phyloP scores from a whole-genome alignment of 2,888 invertebrate species.

The Machimus atricapillus region DNA sequence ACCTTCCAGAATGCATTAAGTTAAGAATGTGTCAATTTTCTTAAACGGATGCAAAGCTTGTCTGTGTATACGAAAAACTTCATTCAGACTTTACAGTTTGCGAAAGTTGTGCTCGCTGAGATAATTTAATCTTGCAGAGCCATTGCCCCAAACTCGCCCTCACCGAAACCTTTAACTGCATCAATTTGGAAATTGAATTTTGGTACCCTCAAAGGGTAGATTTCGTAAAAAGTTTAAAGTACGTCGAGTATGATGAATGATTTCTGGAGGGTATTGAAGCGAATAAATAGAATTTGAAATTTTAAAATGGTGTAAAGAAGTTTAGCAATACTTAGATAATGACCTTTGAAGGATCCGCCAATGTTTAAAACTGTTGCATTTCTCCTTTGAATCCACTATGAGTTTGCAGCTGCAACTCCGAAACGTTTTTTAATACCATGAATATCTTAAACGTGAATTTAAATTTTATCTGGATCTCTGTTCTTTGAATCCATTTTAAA shows the following conservation, averaged over 20 bases:
- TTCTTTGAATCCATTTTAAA: background rate
- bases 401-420: background rate
- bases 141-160: background rate
- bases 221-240: background rate
- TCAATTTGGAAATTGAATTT: background rate
- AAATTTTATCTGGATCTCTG: background rate
- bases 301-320: background rate
- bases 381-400: background rate
- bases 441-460: background rate
- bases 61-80: background rate
- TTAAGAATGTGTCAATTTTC: background rate
- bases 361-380: background rate
- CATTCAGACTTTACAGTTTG: background rate
- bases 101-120: background rate
- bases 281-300: background rate
- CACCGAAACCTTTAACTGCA: background rate
- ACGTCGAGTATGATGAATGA: background rate
- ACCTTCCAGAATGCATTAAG: background rate
- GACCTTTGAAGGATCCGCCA: background rate
- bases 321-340: background rate
- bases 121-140: background rate
- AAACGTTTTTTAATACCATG: background rate
- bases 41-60: background rate
- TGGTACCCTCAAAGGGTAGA: background rate
- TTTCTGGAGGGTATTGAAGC: background rate